A percentile compares a stretch with the other conserved stretches of the same genome.
These are phyloP conservation scores for Hemibagrus guttatus DNA, from an alignment of 2,797 vertebrate genomes.

Conservation along the genomic window DNA sequence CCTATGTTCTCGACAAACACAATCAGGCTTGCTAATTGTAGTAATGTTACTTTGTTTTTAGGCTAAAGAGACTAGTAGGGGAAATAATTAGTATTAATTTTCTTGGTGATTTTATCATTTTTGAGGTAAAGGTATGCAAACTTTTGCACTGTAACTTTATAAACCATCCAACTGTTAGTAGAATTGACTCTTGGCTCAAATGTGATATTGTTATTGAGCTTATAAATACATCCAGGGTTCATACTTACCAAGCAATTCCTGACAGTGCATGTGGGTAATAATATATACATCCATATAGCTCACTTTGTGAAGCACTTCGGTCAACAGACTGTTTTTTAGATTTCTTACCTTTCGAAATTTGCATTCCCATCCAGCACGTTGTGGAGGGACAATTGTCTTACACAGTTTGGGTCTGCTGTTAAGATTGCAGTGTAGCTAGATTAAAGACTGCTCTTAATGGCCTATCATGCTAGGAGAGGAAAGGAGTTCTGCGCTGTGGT, in stretches of 20 bases:
- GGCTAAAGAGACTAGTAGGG: not conserved
- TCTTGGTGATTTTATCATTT: not conserved
- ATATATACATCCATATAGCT: not conserved
- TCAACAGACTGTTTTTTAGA: not conserved
- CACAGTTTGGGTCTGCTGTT: constrained; percentile 4
- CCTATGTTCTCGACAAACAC: not conserved
- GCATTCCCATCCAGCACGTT: not conserved
- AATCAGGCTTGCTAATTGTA: not conserved
- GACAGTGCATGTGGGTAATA: not conserved
- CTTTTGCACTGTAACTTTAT: not conserved
- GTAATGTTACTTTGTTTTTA: not conserved
- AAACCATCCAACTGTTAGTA: not conserved
- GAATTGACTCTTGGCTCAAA: not conserved
- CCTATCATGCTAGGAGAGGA: constrained; percentile 5
- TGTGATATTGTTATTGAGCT: not conserved
- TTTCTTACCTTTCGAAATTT: not conserved
- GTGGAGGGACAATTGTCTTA: not conserved
- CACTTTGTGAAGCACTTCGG: not conserved
- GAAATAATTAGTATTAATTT: not conserved
- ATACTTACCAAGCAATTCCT: not conserved
- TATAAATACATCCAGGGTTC: not conserved
- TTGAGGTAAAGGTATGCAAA: not conserved
- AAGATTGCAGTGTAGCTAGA: not conserved
- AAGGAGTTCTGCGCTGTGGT: constrained; percentile 34
- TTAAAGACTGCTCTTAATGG: constrained; percentile 16